Percentiles rank a stretch among this genome's conserved stretches.
Evolutionary conservation across 2,797 vertebrate genomes (phyloP).

Genomic region (Sorex maritimensis): DNA sequence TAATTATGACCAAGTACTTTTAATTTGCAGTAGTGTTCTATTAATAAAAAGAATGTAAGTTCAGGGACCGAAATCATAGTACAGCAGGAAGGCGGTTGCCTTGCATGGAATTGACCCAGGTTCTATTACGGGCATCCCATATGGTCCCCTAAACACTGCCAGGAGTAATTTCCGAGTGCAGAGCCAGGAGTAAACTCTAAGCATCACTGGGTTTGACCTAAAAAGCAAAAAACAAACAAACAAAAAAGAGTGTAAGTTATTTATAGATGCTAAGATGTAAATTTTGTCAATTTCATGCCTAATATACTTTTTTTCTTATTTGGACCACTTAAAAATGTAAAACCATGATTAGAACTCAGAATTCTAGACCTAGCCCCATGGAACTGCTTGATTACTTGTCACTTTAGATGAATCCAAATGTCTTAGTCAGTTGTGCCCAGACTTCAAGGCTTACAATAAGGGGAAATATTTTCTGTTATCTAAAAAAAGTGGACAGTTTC

Average conservation of each 20-base stretch:
- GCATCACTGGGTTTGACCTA: too few relatives aligned
- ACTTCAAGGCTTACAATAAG: too few relatives aligned
- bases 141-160: too few relatives aligned
- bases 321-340: slow-evolving; percentile 6
- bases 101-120: too few relatives aligned
- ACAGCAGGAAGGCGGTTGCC: too few relatives aligned
- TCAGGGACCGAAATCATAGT: not conserved
- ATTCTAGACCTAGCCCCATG: not conserved
- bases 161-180: too few relatives aligned
- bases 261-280: not conserved
- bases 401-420: not conserved
- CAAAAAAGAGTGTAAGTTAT: not conserved
- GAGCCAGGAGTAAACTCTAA: too few relatives aligned
- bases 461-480: not conserved
- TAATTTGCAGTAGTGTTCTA: not conserved
- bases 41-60: not conserved
- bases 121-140: too few relatives aligned
- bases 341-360: not conserved
- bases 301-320: not conserved
- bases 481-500: not conserved
- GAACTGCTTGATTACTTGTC: not conserved
- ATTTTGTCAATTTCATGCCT: slow-evolving; percentile 8
- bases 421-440: not conserved
- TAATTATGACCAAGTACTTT: not conserved
- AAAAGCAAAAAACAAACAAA: too few relatives aligned